phyloP scores from a whole-genome alignment of 2,797 vertebrate genomes.

The Sebastes oblongus region DNA sequence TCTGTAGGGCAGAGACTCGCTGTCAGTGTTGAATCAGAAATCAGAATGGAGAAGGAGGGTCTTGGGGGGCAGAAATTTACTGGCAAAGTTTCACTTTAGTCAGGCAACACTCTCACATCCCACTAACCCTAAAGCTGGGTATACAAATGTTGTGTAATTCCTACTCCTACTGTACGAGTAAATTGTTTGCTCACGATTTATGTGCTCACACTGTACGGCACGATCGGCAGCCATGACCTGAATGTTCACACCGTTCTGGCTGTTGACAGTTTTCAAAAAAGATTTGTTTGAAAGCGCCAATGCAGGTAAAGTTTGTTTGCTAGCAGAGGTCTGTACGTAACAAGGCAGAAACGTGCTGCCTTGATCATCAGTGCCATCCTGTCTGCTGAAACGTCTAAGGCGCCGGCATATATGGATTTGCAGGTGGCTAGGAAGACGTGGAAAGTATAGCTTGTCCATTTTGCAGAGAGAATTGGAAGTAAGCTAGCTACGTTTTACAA shows the following conservation, averaged over 20 bases:
- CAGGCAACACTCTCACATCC: background rate
- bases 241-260: background rate
- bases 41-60: background rate
- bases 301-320: background rate
- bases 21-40: conserved; percentile 10
- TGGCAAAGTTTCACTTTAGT: conserved; percentile 2
- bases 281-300: background rate
- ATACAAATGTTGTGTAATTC: background rate
- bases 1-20: background rate
- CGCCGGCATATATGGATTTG: background rate
- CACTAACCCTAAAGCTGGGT: background rate
- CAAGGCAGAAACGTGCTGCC: too few relatives aligned
- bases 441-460: too few relatives aligned
- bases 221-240: background rate
- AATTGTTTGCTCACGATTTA: background rate
- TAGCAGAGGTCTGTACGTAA: background rate
- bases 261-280: background rate
- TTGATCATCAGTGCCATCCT: too few relatives aligned
- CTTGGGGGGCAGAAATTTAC: background rate
- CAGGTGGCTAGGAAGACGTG: background rate
- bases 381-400: too few relatives aligned
- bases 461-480: background rate
- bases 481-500: background rate
- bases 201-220: background rate
- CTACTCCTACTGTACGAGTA: background rate